Evolutionary conservation across 2,888 invertebrate species (phyloP).

Genomic region (Rhimphoctona megacephalus): DNA sequence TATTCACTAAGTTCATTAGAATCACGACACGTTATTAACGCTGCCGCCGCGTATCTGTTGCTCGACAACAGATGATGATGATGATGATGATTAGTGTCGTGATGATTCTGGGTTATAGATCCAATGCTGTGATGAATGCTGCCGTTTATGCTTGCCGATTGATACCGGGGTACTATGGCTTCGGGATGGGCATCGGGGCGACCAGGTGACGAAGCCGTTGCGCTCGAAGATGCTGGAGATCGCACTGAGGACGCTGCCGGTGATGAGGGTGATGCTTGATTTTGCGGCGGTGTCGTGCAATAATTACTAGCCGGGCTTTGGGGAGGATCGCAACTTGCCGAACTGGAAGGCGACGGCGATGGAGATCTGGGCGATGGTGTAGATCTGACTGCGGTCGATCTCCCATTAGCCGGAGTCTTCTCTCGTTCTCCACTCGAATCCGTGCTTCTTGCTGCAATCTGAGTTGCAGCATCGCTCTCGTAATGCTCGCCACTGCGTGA

Average conservation of each 20-base stretch:
- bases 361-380: conserved; percentile 74
- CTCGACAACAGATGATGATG: conserved; percentile 75
- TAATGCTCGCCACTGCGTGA: conserved; percentile 74
- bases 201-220: conserved; percentile 82
- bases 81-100: conserved; percentile 68
- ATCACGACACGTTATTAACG: conserved; percentile 71
- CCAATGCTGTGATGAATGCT: conserved; percentile 38
- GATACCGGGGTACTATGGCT: conserved; percentile 78
- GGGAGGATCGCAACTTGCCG: conserved; percentile 78
- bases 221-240: conserved; percentile 82
- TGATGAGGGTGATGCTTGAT: conserved; percentile 80
- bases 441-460: conserved; percentile 76
- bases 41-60: conserved; percentile 71
- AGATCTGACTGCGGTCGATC: conserved; percentile 27
- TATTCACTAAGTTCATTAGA: conserved; percentile 76
- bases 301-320: conserved; percentile 75
- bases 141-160: conserved; percentile 65
- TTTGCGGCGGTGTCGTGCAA: conserved; percentile 74
- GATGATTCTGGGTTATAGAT: conserved; percentile 22
- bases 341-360: conserved; percentile 82
- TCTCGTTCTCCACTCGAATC: conserved; percentile 42
- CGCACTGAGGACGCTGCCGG: conserved; percentile 81
- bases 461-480: conserved; percentile 74
- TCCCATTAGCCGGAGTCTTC: conserved; percentile 39
- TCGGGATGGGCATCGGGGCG: conserved; percentile 78